phyloP scores from a whole-genome alignment of 2,797 vertebrate species.

The Coilia nasus region DNA sequence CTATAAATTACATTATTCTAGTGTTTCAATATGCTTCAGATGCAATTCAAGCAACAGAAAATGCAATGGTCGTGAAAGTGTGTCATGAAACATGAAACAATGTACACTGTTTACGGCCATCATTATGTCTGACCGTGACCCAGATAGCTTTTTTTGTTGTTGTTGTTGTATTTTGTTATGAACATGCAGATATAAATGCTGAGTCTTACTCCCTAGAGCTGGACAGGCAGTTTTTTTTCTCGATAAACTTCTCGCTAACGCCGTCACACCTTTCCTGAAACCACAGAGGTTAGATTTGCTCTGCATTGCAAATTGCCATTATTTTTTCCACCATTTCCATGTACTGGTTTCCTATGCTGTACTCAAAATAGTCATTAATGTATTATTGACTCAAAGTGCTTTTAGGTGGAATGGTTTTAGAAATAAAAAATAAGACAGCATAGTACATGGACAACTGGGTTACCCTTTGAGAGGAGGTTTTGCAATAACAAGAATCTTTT shows the following conservation, averaged over 20 bases:
- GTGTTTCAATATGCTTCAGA: constrained; percentile 81
- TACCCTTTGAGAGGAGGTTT: background rate
- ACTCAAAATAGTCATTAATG: constrained; percentile 75
- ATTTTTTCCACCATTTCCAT: constrained; percentile 77
- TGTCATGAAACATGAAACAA: constrained; percentile 23
- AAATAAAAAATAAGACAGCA: constrained; percentile 58
- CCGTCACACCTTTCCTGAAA: constrained; percentile 60
- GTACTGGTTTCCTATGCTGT: constrained; percentile 54
- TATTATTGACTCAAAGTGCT: constrained; percentile 92
- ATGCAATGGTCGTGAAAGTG: background rate
- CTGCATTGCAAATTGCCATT: constrained; percentile 59
- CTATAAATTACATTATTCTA: constrained; percentile 83
- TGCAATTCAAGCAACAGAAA: constrained; percentile 63
- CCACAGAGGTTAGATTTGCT: constrained; percentile 71
- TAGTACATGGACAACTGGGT: constrained; percentile 20
- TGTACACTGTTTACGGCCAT: constrained; percentile 1
- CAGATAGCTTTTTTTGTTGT: constrained; percentile 23
- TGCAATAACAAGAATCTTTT: background rate
- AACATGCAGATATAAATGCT: background rate
- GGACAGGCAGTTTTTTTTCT: constrained; percentile 55
- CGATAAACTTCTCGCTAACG: constrained; percentile 57
- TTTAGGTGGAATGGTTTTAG: constrained; percentile 87
- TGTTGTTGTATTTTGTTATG: background rate
- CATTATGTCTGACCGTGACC: background rate
- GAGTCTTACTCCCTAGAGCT: constrained; percentile 19